Evolutionary conservation across 2,888 invertebrate genomes (phyloP), one percentile per base, ranked within the genome.

Genomic region (Cantharis rufa): DNA sequence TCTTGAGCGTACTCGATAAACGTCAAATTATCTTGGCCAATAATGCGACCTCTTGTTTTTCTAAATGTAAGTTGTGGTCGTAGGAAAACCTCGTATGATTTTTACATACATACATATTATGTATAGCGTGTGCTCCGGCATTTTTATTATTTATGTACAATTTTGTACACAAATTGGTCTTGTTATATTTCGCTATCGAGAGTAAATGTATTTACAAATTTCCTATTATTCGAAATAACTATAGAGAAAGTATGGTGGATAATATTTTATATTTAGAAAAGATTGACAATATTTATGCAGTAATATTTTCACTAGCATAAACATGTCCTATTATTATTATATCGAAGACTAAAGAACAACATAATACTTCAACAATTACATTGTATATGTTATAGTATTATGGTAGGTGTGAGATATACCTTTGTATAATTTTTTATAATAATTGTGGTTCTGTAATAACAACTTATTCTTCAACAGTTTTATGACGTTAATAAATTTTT

Each of bases 401-500:
- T 15, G 48, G 73, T 69, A 62, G 69, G 69, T 69, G 73, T 73
- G 73, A 16, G 73, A 69, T 63, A 28, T 68, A 66, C 73, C 61
- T 73, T 21, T 69, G 18, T 27, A 69, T 69, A 48, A 69, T 73
- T 62, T 73, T 69, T 73, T 73, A 69, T 69, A 62, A 62, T 48
- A 48, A 48, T 48, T 48, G 48, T 48, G n/a, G 48, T 72, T 72
- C 61, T 66, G 61, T 72, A 72, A 72, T 72, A 72, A 72, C 72
- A 72, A 72, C 63, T 32, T 72, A 72, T 72, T 72, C 73, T 68
- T 69, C 18, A 62, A 66, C 27, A 61, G 62, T 62, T 73, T 73
- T 73, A 73, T 62, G 28, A 69, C 68, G 72, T 62, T 69, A 68
- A 73, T 73, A 73, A 73, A 73, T 73, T 61, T 62, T 27, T 28